Conservation (phyloP, 2,888 invertebrate species). For the Noctua janthina region DNA sequence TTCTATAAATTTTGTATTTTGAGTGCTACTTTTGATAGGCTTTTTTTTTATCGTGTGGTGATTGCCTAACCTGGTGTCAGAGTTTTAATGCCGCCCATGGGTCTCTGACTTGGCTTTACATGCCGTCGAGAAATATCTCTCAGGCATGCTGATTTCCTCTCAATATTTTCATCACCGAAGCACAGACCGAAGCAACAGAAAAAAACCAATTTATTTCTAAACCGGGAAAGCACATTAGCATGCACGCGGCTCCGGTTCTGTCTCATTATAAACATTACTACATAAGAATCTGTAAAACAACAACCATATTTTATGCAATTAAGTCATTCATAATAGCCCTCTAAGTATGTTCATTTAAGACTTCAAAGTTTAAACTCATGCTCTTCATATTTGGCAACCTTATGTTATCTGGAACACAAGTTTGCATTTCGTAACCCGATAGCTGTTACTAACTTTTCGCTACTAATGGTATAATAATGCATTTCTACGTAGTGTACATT, state of each 20-base stretch:
- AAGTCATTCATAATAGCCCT: not conserved
- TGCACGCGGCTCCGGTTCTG: not conserved
- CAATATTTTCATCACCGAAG: too few relatives aligned
- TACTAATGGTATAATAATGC: not conserved
- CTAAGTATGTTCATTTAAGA: not conserved
- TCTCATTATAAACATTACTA: not conserved
- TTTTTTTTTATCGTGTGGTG: too few relatives aligned
- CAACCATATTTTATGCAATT: not conserved
- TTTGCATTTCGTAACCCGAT: constrained; percentile 8
- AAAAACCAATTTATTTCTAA: not conserved
- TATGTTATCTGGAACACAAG: not conserved
- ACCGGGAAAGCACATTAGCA: not conserved
- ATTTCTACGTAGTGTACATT: not conserved
- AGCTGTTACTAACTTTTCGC: not conserved
- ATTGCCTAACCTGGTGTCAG: too few relatives aligned
- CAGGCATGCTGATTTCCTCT: too few relatives aligned
- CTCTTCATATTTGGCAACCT: constrained; percentile 28
- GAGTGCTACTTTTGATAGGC: too few relatives aligned
- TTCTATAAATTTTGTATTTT: too few relatives aligned
- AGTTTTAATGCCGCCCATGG: too few relatives aligned
- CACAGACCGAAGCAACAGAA: too few relatives aligned
- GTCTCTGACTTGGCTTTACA: too few relatives aligned
- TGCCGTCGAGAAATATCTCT: too few relatives aligned
- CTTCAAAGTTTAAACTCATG: not conserved
- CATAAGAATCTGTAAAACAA: not conserved